These are phyloP conservation scores for Gonioctena quinquepunctata DNA, from an alignment of 1,140 invertebrate species.

Conservation along the genomic window DNA sequence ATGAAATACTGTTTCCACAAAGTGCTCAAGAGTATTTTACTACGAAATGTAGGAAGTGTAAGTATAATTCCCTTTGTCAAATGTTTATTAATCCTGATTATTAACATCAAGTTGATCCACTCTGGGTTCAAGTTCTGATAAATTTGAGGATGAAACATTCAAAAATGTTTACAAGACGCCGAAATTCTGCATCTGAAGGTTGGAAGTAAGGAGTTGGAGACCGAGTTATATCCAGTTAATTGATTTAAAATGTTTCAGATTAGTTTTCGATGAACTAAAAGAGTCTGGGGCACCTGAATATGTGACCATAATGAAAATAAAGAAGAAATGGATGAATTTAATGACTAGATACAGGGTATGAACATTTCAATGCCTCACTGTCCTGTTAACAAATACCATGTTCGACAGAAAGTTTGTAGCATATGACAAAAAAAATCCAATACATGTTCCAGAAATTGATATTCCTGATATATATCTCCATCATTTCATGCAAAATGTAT, in stretches of 20 bases:
- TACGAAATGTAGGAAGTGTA: constrained; percentile 1
- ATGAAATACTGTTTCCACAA: not conserved
- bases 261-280: constrained; percentile 28
- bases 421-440: too few relatives aligned
- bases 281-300: constrained; percentile 30
- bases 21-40: not conserved
- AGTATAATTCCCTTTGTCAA: not conserved
- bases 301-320: constrained; percentile 29
- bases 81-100: not conserved
- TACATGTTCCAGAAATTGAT: too few relatives aligned
- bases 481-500: too few relatives aligned
- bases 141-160: constrained; percentile 38
- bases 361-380: not conserved
- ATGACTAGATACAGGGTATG: constrained; percentile 28
- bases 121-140: constrained; percentile 37
- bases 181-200: constrained; percentile 30
- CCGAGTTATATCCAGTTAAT: not conserved
- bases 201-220: constrained; percentile 27
- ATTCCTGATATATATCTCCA: too few relatives aligned
- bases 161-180: constrained; percentile 30
- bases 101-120: constrained; percentile 27
- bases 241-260: constrained; percentile 10
- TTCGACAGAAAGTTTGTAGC: too few relatives aligned
- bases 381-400: too few relatives aligned
- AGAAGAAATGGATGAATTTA: constrained; percentile 41